Evolutionary conservation across 2,113 vertebrate genomes (phyloP).

Genomic region (Scomber japonicus): DNA sequence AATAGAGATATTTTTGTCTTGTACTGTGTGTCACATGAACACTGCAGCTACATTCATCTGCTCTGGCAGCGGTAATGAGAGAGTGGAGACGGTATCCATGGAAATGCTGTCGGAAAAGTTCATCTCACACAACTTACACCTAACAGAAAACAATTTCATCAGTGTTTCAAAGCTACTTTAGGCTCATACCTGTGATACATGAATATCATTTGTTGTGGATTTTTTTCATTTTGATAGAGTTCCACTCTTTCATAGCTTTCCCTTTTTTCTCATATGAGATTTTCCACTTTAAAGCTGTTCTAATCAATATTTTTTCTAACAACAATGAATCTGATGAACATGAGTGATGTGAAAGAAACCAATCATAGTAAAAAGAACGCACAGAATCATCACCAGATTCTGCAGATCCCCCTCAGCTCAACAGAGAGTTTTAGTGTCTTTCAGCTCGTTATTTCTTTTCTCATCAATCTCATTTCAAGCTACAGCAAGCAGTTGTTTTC

Average conservation of each 20-base stretch:
- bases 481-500: too few relatives aligned
- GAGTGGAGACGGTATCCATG: conserved; percentile 69
- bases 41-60: conserved; percentile 49
- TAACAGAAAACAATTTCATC: conserved; percentile 19
- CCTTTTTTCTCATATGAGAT: too few relatives aligned
- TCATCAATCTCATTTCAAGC: too few relatives aligned
- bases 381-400: too few relatives aligned
- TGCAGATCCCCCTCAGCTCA: too few relatives aligned
- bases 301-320: too few relatives aligned
- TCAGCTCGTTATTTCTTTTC: too few relatives aligned
- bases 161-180: conserved; percentile 11
- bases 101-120: conserved; percentile 64
- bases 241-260: background rate
- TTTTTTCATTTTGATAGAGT: background rate
- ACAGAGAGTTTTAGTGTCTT: too few relatives aligned
- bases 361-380: too few relatives aligned
- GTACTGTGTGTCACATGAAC: conserved; percentile 43
- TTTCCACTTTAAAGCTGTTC: too few relatives aligned
- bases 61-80: conserved; percentile 53
- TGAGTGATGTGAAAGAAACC: too few relatives aligned
- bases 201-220: background rate
- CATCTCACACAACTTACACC: conserved; percentile 25
- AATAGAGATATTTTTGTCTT: conserved; percentile 61
- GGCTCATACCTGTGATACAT: background rate
- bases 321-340: too few relatives aligned